Evolutionary conservation across 2,797 vertebrate genomes (phyloP).

Genomic region (Channallabes apus): DNA sequence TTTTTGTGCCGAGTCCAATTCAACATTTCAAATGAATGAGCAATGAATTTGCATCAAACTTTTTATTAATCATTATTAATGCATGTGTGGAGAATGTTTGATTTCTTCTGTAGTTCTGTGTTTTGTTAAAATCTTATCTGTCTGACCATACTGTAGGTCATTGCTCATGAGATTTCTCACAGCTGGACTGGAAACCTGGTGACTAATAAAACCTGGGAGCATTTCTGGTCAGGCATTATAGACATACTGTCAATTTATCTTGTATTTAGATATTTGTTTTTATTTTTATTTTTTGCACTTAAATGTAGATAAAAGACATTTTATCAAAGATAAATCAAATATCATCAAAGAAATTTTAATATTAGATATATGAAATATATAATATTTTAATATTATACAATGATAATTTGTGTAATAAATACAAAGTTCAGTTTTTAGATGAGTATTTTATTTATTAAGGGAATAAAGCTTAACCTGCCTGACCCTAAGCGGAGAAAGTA

Average conservation of each 20-base stretch:
- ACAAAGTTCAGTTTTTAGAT: too few relatives aligned
- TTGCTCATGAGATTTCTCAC: slow-evolving; percentile 97
- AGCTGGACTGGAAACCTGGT: slow-evolving; percentile 98
- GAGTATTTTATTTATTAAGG: too few relatives aligned
- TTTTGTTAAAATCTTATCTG: slow-evolving; percentile 1
- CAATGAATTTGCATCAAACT: background rate
- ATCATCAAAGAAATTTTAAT: too few relatives aligned
- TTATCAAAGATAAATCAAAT: too few relatives aligned
- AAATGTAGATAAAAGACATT: too few relatives aligned
- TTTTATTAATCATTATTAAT: background rate
- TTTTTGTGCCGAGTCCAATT: background rate
- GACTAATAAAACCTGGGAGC: slow-evolving; percentile 96
- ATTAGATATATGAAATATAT: too few relatives aligned
- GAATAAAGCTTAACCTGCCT: too few relatives aligned
- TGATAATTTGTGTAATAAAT: too few relatives aligned
- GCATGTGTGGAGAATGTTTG: background rate
- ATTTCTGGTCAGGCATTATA: slow-evolving; percentile 85
- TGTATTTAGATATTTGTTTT: background rate
- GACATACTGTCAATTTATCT: background rate
- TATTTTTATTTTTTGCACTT: too few relatives aligned
- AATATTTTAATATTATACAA: too few relatives aligned
- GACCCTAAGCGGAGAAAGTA: too few relatives aligned
- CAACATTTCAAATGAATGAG: background rate
- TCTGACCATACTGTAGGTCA: slow-evolving; percentile 80
- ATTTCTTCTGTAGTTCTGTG: background rate